These are phyloP conservation scores for Poecilia picta DNA, from an alignment of 2,797 vertebrate species.

Conservation along the genomic window DNA sequence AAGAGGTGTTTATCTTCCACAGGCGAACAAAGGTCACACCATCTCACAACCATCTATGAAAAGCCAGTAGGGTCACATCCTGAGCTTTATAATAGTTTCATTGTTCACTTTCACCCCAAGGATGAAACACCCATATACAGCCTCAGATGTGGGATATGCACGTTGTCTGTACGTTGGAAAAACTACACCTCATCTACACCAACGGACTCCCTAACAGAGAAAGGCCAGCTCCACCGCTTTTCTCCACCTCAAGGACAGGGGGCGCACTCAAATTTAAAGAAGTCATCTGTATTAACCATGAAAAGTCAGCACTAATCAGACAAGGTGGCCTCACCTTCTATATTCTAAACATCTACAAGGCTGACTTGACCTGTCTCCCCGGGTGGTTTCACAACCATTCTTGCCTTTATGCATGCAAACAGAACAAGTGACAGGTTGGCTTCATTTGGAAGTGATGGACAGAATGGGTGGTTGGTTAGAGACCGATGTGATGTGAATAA, in stretches of 20 bases:
- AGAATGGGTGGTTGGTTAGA: neutral
- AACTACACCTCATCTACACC: neutral
- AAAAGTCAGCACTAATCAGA: neutral
- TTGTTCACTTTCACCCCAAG: conserved; percentile 23
- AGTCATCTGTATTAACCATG: neutral
- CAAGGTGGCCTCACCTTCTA: neutral
- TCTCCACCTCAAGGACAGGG: neutral
- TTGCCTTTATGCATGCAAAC: neutral
- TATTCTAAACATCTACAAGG: neutral
- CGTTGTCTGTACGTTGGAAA: neutral
- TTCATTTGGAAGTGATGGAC: neutral
- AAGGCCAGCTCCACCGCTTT: neutral
- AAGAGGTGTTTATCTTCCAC: conserved; percentile 46
- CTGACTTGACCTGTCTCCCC: neutral
- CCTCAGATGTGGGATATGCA: neutral
- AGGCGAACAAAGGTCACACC: conserved; percentile 68
- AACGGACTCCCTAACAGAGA: neutral
- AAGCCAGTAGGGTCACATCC: conserved; percentile 15
- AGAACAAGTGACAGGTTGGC: neutral
- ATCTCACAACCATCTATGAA: conserved; percentile 51
- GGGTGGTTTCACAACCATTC: neutral
- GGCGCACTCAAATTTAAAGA: neutral
- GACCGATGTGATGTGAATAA: neutral
- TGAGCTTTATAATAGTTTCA: conserved; percentile 36
- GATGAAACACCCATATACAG: conserved; percentile 29